A percentile compares a stretch with the other conserved stretches of the same genome.
Evolutionary conservation across 1,140 invertebrate genomes (phyloP).

Genomic region (Trichoplusia ni): DNA sequence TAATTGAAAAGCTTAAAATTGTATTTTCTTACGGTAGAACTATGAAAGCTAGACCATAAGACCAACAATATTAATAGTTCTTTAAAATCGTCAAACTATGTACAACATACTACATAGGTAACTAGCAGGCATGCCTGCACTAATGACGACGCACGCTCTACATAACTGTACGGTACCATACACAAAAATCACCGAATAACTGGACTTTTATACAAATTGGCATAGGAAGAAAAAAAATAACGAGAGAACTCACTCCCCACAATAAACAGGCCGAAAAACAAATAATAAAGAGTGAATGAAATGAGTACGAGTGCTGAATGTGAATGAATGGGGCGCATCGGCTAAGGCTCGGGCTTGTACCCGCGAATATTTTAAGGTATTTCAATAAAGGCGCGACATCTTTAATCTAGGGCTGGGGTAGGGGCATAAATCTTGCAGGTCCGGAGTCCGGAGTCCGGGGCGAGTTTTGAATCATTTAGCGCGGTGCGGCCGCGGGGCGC

Average conservation of each 20-base stretch:
- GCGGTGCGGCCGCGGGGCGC: constrained; percentile 68
- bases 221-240: constrained; percentile 27
- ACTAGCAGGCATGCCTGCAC: no score
- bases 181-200: not conserved
- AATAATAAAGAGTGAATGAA: constrained; percentile 71
- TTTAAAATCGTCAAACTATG: no score
- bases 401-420: constrained; percentile 79
- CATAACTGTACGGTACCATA: not conserved
- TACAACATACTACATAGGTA: no score
- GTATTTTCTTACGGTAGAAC: no score
- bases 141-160: not conserved
- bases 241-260: constrained; percentile 20
- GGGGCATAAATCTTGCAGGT: constrained; percentile 80
- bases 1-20: no score
- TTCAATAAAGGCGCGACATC: constrained; percentile 79
- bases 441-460: constrained; percentile 57
- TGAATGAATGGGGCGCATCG: constrained; percentile 53
- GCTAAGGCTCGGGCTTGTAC: not conserved
- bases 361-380: constrained; percentile 67
- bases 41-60: no score
- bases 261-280: constrained; percentile 59
- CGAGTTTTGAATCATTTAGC: constrained; percentile 81
- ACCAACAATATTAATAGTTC: no score
- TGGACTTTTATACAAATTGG: constrained; percentile 17
- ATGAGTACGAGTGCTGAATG: constrained; percentile 60